phyloP scores from a whole-genome alignment of 2,797 vertebrate species.

The Masticophis lateralis region DNA sequence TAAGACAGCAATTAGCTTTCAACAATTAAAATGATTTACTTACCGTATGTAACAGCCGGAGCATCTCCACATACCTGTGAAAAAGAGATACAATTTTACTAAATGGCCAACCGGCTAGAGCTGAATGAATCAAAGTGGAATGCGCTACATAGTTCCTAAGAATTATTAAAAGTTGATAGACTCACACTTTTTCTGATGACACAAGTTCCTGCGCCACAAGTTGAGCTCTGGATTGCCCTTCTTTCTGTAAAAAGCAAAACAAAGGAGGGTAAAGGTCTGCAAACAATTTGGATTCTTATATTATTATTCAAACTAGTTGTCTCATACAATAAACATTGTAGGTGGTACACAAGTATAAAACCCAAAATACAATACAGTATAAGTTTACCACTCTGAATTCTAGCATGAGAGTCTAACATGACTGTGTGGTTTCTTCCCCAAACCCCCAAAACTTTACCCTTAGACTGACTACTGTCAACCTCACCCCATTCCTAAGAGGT shows the following conservation, averaged over 20 bases:
- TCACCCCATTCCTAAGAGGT: too few species aligned
- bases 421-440: too few species aligned
- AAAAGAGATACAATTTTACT: conserved; percentile 61
- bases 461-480: too few species aligned
- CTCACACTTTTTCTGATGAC: conserved; percentile 91
- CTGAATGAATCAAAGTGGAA: conserved; percentile 30
- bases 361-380: neutral
- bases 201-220: conserved; percentile 87
- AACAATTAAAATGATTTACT: conserved; percentile 67
- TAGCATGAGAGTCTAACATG: neutral
- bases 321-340: neutral
- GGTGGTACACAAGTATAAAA: neutral
- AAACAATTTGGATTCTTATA: neutral
- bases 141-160: conserved; percentile 12
- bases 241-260: conserved; percentile 73
- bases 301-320: neutral
- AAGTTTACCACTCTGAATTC: neutral
- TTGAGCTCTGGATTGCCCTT: conserved; percentile 85
- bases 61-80: conserved; percentile 86
- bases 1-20: conserved; percentile 44
- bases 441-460: too few species aligned
- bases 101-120: conserved; percentile 38
- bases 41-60: conserved; percentile 83
- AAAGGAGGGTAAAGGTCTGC: conserved; percentile 28
- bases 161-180: conserved; percentile 44